phyloP scores from a whole-genome alignment of 2,888 invertebrate genomes.

The Melanotus villosus region DNA sequence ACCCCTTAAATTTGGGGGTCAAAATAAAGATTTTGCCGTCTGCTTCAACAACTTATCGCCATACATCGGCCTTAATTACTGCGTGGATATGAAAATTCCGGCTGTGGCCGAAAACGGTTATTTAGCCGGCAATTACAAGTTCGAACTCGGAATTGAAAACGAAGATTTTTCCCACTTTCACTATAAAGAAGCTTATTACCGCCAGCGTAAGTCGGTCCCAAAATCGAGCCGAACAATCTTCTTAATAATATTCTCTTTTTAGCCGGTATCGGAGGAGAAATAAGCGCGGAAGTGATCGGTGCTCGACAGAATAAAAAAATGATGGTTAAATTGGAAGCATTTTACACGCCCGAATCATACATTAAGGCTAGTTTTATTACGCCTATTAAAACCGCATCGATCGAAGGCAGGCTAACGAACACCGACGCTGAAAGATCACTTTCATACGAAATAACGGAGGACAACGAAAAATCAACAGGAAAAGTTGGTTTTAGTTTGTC shows the following conservation, averaged over 20 bases:
- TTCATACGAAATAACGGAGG: constrained; percentile 63
- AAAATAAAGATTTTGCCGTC: constrained; percentile 70
- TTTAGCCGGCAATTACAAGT: constrained; percentile 77
- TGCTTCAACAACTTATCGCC: constrained; percentile 83
- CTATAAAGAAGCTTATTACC: constrained; percentile 63
- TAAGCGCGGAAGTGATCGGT: constrained; percentile 75
- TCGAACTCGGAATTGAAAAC: constrained; percentile 78
- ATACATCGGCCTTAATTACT: constrained; percentile 81
- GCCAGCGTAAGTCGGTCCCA: constrained; percentile 28
- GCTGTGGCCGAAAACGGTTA: constrained; percentile 56
- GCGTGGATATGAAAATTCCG: constrained; percentile 73
- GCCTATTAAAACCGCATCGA: constrained; percentile 73
- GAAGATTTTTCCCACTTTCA: constrained; percentile 77
- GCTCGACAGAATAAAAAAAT: constrained; percentile 77
- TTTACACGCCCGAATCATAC: constrained; percentile 71
- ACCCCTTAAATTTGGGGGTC: constrained; percentile 67
- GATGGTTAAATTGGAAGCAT: constrained; percentile 72
- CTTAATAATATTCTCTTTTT: too few species aligned
- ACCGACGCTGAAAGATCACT: constrained; percentile 73
- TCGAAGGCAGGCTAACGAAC: constrained; percentile 68
- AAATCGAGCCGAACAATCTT: too few species aligned
- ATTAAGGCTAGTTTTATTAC: constrained; percentile 74
- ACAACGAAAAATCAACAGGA: constrained; percentile 74
- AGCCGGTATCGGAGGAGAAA: too few species aligned
- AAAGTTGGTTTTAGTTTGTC: constrained; percentile 76